A percentile compares a stretch with the other conserved stretches of the same genome.
phyloP scores from a whole-genome alignment of 2,797 vertebrate species.

The Myotis daubentonii region DNA sequence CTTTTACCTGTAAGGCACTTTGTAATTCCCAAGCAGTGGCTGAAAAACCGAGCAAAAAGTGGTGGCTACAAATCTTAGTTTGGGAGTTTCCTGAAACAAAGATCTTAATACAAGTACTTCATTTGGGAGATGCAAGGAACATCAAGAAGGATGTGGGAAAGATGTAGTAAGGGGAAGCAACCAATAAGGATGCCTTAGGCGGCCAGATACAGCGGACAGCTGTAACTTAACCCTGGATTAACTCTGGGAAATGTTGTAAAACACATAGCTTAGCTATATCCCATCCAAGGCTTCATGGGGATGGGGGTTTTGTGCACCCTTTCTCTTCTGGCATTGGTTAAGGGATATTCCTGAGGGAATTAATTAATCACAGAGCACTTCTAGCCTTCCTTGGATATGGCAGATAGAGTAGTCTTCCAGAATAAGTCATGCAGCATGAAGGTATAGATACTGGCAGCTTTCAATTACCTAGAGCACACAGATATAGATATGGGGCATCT shows the following conservation, averaged over 20 bases:
- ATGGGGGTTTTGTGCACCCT: not conserved
- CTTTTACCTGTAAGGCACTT: constrained; percentile 40
- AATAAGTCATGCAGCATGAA: not conserved
- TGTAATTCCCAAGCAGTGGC: constrained; percentile 25
- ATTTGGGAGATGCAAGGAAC: not conserved
- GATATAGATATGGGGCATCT: not conserved
- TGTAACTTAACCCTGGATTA: not conserved
- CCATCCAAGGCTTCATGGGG: not conserved
- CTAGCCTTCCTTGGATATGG: not conserved
- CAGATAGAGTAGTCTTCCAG: not conserved
- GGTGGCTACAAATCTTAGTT: not conserved
- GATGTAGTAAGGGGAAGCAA: not conserved
- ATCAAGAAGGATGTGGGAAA: not conserved
- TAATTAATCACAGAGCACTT: not conserved
- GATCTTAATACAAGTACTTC: not conserved
- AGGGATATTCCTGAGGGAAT: not conserved
- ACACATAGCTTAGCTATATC: not conserved
- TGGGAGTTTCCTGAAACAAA: not conserved
- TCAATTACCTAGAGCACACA: not conserved
- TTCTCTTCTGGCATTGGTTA: not conserved
- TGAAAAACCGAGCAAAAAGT: not conserved
- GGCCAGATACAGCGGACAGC: not conserved
- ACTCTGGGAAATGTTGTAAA: not conserved
- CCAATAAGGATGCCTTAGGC: not conserved
- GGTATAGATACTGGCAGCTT: not conserved